These are phyloP conservation scores for Labrus mixtus DNA, from an alignment of 2,113 vertebrate species.

Conservation along the genomic window DNA sequence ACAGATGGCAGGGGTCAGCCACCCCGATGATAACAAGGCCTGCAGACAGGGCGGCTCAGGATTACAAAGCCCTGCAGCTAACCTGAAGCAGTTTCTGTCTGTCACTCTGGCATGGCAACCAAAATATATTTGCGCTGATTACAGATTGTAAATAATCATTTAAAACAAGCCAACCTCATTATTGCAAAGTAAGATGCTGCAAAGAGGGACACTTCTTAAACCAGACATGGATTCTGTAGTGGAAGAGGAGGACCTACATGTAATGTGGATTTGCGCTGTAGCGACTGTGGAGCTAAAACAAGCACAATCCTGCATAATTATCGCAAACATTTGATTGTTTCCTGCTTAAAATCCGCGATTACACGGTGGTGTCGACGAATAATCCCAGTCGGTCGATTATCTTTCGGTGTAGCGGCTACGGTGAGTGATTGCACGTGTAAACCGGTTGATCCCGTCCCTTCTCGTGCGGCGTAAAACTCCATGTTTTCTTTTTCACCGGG, in stretches of 20 bases:
- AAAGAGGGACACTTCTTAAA: constrained; percentile 58
- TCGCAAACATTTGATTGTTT: neutral
- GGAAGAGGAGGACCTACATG: constrained; percentile 23
- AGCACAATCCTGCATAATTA: neutral
- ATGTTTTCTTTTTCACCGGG: constrained; percentile 62
- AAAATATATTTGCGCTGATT: neutral
- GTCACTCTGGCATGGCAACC: neutral
- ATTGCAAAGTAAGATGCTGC: constrained; percentile 67
- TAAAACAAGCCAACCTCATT: neutral
- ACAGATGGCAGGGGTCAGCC: constrained; percentile 46
- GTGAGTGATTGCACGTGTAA: constrained; percentile 34
- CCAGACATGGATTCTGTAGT: constrained; percentile 65
- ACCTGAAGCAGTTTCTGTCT: neutral
- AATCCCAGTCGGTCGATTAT: neutral
- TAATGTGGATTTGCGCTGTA: constrained; percentile 18
- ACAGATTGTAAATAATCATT: neutral
- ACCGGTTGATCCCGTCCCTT: constrained; percentile 22
- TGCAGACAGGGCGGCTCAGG: neutral
- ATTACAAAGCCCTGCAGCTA: neutral
- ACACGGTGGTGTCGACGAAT: neutral
- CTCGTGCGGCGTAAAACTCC: constrained; percentile 18
- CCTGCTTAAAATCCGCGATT: rapidly evolving
- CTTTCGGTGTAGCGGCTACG: neutral
- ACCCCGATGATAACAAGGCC: constrained; percentile 52
- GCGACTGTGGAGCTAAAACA: neutral